Conservation (phyloP, 2,888 invertebrate genomes). For the Sminthurinus aureus region DNA sequence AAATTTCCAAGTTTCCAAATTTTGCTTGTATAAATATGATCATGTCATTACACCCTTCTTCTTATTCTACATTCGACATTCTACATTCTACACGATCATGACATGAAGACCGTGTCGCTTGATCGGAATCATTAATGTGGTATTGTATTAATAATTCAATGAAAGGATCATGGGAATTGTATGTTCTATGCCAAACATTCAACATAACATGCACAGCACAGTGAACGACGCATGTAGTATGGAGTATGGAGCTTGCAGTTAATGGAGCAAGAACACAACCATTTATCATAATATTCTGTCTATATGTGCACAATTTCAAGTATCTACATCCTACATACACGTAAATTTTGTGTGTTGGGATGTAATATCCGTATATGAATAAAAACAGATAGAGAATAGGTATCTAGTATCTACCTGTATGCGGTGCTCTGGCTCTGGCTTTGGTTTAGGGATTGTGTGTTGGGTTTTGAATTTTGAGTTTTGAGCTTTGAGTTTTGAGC, state of each 20-base stretch:
- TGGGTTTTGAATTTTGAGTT: background rate
- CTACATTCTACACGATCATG: no score
- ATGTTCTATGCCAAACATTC: no score
- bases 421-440: background rate
- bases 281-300: slow-evolving; percentile 3
- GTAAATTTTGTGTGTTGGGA: background rate
- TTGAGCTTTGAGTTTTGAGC: background rate
- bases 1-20: no score
- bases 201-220: no score
- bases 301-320: no score
- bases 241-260: background rate
- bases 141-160: slow-evolving; percentile 27
- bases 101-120: background rate
- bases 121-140: slow-evolving; percentile 22
- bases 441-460: background rate
- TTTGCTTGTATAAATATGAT: no score
- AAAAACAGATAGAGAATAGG: background rate
- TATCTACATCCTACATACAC: background rate
- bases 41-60: no score
- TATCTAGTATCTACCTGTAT: background rate
- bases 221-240: no score
- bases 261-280: background rate
- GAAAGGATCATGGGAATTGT: background rate
- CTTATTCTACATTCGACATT: no score
- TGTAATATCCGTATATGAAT: background rate